Percentiles rank a stretch among this genome's conserved stretches.
These are phyloP conservation scores for Scyliorhinus canicula DNA, from an alignment of 2,797 vertebrate species.

Conservation along the genomic window DNA sequence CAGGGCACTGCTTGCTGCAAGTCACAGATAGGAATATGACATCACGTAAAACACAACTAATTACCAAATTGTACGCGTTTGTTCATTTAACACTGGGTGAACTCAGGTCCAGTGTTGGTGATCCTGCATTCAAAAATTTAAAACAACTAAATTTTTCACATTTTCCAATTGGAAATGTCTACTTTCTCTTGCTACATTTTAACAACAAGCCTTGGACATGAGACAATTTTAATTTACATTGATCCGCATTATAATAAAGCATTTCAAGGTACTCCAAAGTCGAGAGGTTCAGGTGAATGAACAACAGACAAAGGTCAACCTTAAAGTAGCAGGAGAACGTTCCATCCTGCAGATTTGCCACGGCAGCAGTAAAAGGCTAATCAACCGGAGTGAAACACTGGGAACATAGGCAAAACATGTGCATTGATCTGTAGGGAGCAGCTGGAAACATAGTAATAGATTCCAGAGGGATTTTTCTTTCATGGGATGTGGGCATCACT, in stretches of 20 bases:
- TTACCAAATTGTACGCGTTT: not conserved
- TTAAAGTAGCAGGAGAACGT: not conserved
- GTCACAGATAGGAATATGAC: not conserved
- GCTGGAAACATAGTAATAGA: no score
- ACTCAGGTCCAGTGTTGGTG: not conserved
- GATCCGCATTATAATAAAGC: not conserved
- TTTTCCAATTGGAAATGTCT: not conserved
- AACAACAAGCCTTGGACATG: not conserved
- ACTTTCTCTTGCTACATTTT: not conserved
- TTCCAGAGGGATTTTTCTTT: no score
- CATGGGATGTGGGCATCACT: no score
- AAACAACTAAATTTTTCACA: not conserved
- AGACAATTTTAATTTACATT: not conserved
- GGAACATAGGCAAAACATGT: not conserved
- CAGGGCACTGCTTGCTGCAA: not conserved
- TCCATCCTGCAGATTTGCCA: not conserved
- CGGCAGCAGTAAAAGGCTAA: not conserved
- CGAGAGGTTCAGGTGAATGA: not conserved
- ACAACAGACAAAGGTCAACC: not conserved
- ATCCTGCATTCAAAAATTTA: not conserved
- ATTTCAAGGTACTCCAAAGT: not conserved
- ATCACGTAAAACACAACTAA: not conserved
- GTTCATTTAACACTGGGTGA: not conserved
- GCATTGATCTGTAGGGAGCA: no score
- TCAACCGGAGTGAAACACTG: not conserved